Percentiles rank a stretch among this genome's conserved stretches.
Conservation (phyloP, 1,140 invertebrate species). For the Polypedilum pembai region DNA sequence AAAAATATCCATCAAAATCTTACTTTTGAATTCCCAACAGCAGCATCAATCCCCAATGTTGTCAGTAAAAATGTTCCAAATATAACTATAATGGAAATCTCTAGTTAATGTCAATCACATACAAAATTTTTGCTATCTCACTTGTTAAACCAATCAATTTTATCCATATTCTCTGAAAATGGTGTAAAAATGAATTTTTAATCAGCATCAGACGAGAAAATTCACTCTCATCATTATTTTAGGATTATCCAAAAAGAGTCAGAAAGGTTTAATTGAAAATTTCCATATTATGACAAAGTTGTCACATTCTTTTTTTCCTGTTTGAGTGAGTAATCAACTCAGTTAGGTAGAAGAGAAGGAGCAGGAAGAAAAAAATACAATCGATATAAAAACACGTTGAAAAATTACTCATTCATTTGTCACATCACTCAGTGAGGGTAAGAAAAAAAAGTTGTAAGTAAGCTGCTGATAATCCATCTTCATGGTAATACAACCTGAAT, state of each 20-base stretch:
- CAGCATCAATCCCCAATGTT: too few relatives aligned
- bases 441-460: constrained; percentile 7
- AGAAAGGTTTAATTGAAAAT: too few relatives aligned
- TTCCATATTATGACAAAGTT: too few relatives aligned
- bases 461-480: constrained; percentile 25
- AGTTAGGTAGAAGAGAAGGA: background rate
- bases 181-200: background rate
- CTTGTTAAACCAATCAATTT: too few relatives aligned
- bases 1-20: too few relatives aligned
- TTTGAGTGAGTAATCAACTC: background rate
- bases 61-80: too few relatives aligned
- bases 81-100: too few relatives aligned
- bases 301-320: background rate
- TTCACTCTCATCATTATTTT: background rate
- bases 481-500: constrained; percentile 4
- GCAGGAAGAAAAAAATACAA: background rate
- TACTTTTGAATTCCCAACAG: too few relatives aligned
- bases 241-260: background rate
- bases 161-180: too few relatives aligned
- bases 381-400: constrained; percentile 5
- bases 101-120: too few relatives aligned
- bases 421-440: background rate
- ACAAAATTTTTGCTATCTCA: too few relatives aligned
- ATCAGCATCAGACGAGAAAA: background rate
- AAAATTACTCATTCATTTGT: constrained; percentile 23